Evolutionary conservation across 2,113 vertebrate species (phyloP), one percentile per base, ranked within the genome.

Genomic region (Myotis brandtii): DNA sequence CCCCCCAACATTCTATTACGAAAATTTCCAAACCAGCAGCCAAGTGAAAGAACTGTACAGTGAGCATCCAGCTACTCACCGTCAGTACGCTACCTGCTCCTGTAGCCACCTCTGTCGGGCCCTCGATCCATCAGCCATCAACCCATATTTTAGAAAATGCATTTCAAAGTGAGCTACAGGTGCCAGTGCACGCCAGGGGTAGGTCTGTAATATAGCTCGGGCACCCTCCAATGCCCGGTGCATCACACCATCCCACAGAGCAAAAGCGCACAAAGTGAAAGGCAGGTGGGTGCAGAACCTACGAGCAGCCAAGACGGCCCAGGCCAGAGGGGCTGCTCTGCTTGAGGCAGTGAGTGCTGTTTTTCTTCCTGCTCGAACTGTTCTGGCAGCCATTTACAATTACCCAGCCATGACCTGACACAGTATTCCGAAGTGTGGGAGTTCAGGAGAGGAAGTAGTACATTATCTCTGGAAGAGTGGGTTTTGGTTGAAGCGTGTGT

Each of bases 81-180:
- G 0, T 2, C 4, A n/a, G 48, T 9, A 1, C 0, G 14, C 27
- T 8, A 70, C 7, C 4, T 7, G 20, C 9, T 8, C 43, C 56
- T 59, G 34, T 3, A 59, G 3, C 48, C 48, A 4, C 0, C 13
- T 4, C 30, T 18, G 13, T 3, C 67, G 11, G 25, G 10, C 46
- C 16, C 7, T 62, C 11, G 0, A 5, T 16, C 67, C 25, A 14
- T 3, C 25, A 14, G 2, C 9, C 21, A 30, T 9, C 43, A 16
- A 50, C 3, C 1, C 14, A 0, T n/a, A 9, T 40, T 37, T 72
- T 40, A 5, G 5, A 27, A 48, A 79, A 37, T 9, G 43, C 64
- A 59, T 70, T 86, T 80, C 34, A 72, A 62, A 52, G 69, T 64
- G 64, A 48, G 50, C 50, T 54, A 66, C 64, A 54, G 77, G 10